Percentiles rank a stretch among this genome's conserved stretches.
Evolutionary conservation across 2,888 invertebrate genomes (phyloP).

Genomic region (Dromius quadrimaculatus): DNA sequence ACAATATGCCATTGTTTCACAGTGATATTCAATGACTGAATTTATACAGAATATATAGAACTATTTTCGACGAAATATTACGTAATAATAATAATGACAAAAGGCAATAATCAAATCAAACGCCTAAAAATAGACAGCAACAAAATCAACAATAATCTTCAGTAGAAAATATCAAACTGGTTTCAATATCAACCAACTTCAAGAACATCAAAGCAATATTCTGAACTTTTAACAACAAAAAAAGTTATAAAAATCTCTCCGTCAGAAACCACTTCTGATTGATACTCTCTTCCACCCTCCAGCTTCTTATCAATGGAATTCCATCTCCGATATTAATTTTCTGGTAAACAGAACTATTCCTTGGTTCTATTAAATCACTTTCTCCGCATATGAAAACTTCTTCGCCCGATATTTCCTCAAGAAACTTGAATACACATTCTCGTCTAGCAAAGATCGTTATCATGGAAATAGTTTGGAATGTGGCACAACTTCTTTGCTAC

Average conservation of each 20-base stretch:
- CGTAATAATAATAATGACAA: too few species aligned
- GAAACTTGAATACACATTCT: slow-evolving; percentile 6
- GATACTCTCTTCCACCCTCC: too few species aligned
- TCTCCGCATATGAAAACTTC: slow-evolving; percentile 13
- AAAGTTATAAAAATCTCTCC: too few species aligned
- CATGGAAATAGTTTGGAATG: too few species aligned
- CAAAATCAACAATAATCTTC: too few species aligned
- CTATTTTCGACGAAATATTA: slow-evolving; percentile 23
- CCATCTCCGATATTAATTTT: slow-evolving; percentile 8
- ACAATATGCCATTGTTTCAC: slow-evolving; percentile 43
- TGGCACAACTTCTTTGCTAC: slow-evolving; percentile 12
- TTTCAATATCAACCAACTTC: too few species aligned
- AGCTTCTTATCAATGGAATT: background rate
- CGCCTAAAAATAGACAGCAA: too few species aligned
- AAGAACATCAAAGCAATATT: too few species aligned
- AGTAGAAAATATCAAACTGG: too few species aligned
- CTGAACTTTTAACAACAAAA: too few species aligned
- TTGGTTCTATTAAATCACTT: slow-evolving; percentile 16
- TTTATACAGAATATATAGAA: slow-evolving; percentile 3
- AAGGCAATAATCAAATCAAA: too few species aligned
- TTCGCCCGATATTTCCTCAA: background rate
- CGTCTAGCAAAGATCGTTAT: slow-evolving; percentile 7
- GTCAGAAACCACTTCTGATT: too few species aligned
- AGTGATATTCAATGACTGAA: slow-evolving; percentile 30
- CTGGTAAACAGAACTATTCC: background rate